These are phyloP conservation scores for Platerodrilus igneus DNA, from an alignment of 2,888 invertebrate species.

Conservation along the genomic window DNA sequence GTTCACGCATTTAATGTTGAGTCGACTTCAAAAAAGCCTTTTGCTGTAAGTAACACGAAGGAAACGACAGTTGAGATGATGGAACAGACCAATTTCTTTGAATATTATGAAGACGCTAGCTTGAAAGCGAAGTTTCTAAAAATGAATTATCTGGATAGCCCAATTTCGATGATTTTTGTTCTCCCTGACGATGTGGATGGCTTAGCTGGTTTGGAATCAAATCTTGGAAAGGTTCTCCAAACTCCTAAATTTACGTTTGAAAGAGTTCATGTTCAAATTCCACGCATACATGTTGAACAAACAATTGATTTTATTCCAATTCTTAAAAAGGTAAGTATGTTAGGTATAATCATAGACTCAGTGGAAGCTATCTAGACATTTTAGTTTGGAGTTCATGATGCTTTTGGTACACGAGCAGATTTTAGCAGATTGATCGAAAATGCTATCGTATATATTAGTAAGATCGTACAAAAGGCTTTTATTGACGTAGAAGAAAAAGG, in stretches of 20 bases:
- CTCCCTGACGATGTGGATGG: constrained; percentile 27
- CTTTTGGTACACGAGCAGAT: constrained; percentile 25
- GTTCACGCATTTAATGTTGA: constrained; percentile 21
- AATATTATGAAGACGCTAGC: constrained; percentile 35
- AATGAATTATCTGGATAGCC: constrained; percentile 29
- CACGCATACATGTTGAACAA: constrained; percentile 9
- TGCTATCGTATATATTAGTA: constrained; percentile 31
- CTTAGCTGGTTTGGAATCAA: constrained; percentile 20
- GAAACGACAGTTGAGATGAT: constrained; percentile 36
- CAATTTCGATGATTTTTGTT: constrained; percentile 25
- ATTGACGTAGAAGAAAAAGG: constrained; percentile 42
- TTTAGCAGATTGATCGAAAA: constrained; percentile 35
- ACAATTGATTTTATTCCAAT: constrained; percentile 10
- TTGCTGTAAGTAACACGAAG: constrained; percentile 28
- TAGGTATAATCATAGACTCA: too few species aligned
- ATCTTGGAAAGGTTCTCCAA: constrained; percentile 16
- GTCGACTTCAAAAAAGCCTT: constrained; percentile 29
- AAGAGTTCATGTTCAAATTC: constrained; percentile 6
- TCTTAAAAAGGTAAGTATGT: constrained; percentile 9
- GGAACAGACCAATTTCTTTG: constrained; percentile 28
- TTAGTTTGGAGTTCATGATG: constrained; percentile 27
- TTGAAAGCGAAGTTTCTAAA: constrained; percentile 35
- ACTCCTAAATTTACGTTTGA: constrained; percentile 1
- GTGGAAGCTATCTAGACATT: too few species aligned
- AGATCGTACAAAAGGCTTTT: constrained; percentile 41